Percentiles rank a stretch among this genome's conserved stretches.
phyloP scores from a whole-genome alignment of 2,797 vertebrate genomes.

The Vultur gryphus region DNA sequence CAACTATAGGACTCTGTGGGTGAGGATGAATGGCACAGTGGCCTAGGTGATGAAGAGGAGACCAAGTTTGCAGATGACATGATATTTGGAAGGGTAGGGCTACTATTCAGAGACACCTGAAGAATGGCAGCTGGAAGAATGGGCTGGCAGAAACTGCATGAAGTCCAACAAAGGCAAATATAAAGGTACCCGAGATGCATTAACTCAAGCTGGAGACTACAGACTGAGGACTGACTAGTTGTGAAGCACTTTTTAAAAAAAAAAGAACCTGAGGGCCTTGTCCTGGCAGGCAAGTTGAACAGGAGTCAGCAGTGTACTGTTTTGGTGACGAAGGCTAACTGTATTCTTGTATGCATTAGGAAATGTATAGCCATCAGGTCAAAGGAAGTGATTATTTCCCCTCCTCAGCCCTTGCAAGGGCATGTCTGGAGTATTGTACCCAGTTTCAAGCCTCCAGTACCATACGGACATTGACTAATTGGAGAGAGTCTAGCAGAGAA shows the following conservation, averaged over 20 bases:
- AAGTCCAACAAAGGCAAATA: neutral
- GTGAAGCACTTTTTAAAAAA: neutral
- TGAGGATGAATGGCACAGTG: neutral
- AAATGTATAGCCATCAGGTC: neutral
- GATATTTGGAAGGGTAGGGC: neutral
- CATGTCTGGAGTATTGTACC: neutral
- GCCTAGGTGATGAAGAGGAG: neutral
- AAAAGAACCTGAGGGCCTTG: neutral
- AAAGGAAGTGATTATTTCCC: neutral
- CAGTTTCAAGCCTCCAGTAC: neutral
- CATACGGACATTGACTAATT: too few species aligned
- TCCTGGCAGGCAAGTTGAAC: neutral
- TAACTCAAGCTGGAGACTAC: neutral
- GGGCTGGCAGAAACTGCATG: neutral
- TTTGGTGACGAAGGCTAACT: neutral
- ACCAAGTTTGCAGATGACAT: neutral
- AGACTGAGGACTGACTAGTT: neutral
- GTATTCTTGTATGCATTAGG: neutral
- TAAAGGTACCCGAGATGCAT: neutral
- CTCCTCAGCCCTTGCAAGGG: neutral
- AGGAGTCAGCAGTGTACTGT: neutral
- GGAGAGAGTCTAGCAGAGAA: neutral
- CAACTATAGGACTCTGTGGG: neutral
- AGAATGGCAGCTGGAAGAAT: neutral
- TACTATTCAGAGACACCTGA: neutral